Base-by-base conservation (phyloP, 2,888 invertebrate species). In the Drosophila yooni region DNA sequence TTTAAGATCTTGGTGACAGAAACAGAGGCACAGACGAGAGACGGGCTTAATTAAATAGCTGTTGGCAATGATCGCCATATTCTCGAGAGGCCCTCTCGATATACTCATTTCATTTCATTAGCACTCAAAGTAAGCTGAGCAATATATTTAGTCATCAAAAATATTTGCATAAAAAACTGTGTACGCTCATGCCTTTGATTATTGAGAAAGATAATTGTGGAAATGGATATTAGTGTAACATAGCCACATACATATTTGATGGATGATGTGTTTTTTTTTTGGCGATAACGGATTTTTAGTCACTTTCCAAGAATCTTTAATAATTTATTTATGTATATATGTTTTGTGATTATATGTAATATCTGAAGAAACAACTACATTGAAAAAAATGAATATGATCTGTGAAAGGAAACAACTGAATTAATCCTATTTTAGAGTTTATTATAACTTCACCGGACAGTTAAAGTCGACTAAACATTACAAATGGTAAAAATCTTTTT, bases 31-130 rank as follows among this genome's bases (percentile, higher is more conserved):
- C 25, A 15, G 8, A 21, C 21, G 13, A 1, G 50, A 69, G 65
- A 70, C 83, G 78, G 58, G 51, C 54, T 68, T 82, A 71, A 82
- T 85, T 82, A 70, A 67, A 75, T 71, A 71, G 79, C 75, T 65
- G 61, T 62, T 56, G 50, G 18, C 53, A 50, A 58, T 52, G 64
- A 60, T 68, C 53, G 31, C 52, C 43, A 59, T 53, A 33, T 50
- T 31, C 53, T 40, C 21, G 27, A 61, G 57, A 50, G 50, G 7
- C 46, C 4, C 25, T 33, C 58, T 51, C 50, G 52, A 31, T 31
- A 46, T 27, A 64, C 33, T 54, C 40, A 61, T 61, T 46, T 73
- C 62, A 63, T 51, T 67, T 29, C 27, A 27, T 53, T 56, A 31
- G 25, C 34, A 43, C 59, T 64, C 33, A 70, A 57, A 27, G 25